Conservation (phyloP, 2,888 invertebrate species). For the Latrodectus elegans region DNA sequence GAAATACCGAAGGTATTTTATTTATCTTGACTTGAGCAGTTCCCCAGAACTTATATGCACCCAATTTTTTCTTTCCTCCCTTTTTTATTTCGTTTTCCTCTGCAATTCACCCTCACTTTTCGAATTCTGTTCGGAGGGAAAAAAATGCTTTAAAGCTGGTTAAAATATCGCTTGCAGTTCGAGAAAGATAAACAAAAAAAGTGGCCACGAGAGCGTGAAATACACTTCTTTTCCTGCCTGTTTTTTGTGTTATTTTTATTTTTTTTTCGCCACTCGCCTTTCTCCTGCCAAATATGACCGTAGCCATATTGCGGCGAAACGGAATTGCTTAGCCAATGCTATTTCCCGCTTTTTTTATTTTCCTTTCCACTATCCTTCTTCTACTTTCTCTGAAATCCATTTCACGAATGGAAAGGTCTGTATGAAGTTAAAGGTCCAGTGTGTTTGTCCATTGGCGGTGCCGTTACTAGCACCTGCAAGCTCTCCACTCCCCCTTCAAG, state of each 20-base stretch:
- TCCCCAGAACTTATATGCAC: slow-evolving; percentile 18
- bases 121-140: background rate
- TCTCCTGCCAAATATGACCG: slow-evolving; percentile 45
- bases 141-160: slow-evolving; percentile 52
- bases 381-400: slow-evolving; percentile 43
- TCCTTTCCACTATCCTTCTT: slow-evolving; percentile 16
- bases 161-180: slow-evolving; percentile 57
- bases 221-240: slow-evolving; percentile 39
- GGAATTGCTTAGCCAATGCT: slow-evolving; percentile 56
- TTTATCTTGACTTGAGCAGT: slow-evolving; percentile 54
- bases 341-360: slow-evolving; percentile 24
- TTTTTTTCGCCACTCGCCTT: slow-evolving; percentile 10
- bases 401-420: slow-evolving; percentile 41
- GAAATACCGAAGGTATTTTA: slow-evolving; percentile 60
- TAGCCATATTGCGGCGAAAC: slow-evolving; percentile 60
- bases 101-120: background rate
- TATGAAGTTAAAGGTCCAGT: slow-evolving; percentile 45
- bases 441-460: slow-evolving; percentile 49
- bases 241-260: background rate
- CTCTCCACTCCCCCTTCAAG: background rate
- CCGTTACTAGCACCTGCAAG: slow-evolving; percentile 60
- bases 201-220: slow-evolving; percentile 58
- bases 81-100: background rate
- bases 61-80: slow-evolving; percentile 15
- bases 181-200: slow-evolving; percentile 67